Conservation (phyloP, 2,797 vertebrate species). For the Lithobates pipiens region DNA sequence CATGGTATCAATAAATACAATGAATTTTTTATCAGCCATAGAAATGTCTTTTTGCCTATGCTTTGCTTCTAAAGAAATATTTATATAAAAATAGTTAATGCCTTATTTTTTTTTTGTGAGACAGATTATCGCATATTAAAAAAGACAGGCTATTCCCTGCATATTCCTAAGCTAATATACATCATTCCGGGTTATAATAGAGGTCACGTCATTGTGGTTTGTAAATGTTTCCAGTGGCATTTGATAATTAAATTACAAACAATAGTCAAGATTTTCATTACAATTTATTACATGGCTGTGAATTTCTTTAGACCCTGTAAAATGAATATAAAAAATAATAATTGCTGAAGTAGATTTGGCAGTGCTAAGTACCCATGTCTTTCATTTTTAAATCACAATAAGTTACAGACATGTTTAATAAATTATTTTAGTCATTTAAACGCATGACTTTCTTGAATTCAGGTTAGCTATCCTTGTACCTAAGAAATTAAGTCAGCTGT, state of each 20-base stretch:
- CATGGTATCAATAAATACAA: slow-evolving; percentile 38
- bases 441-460: too few relatives aligned
- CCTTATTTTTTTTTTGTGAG: not conserved
- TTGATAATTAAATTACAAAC: slow-evolving; percentile 37
- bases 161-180: slow-evolving; percentile 7
- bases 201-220: slow-evolving; percentile 28
- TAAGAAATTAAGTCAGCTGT: too few relatives aligned
- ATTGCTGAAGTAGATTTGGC: not conserved
- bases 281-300: slow-evolving; percentile 14
- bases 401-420: too few relatives aligned
- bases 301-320: not conserved
- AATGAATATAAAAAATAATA: slow-evolving; percentile 2
- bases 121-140: not conserved
- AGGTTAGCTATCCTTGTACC: too few relatives aligned
- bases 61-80: not conserved
- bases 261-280: slow-evolving; percentile 36
- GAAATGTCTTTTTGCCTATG: slow-evolving; percentile 35
- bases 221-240: slow-evolving; percentile 14
- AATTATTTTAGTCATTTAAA: too few relatives aligned
- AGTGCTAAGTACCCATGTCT: too few relatives aligned
- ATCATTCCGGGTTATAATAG: slow-evolving; percentile 6
- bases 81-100: not conserved
- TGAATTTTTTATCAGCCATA: slow-evolving; percentile 25
- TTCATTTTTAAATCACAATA: not conserved
- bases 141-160: not conserved